Base-by-base conservation (phyloP, 2,888 invertebrate genomes). In the Conus canariensis region DNA sequence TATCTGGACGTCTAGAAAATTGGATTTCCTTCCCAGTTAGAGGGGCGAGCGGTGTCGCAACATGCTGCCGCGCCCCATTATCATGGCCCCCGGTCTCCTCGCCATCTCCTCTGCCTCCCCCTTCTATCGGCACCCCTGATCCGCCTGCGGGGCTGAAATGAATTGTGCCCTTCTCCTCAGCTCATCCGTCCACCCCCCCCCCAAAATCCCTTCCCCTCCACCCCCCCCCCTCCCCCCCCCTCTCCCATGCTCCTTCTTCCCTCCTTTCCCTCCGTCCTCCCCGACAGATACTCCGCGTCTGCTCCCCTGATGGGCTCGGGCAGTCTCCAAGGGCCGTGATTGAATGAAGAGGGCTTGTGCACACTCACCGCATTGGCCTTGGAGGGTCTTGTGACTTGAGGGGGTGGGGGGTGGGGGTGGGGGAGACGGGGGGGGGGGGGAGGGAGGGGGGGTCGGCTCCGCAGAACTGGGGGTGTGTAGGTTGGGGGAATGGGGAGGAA, bases 1-100 rank as follows among this genome's bases (percentile, higher is more conserved):
- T 93, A 94, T 92, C 93, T 93, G 94, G 94, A 94, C 93, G 94
- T 93, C 90, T 93, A 93, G 94, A 94, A 94, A 94, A 95, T 95
- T 95, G 94, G 94, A 95, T 95, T 95, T 93, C 93, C 92, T 92
- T 93, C 92, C 92, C 91, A 92, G 89, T 77, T 88, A 88, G 89
- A 77, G 88, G 67, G 60, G 87, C 88, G 85, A 56, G 82, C 59
- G 70, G 91, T 91, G 91, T 91, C 87, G 87, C 87, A 87, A 91
- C 91, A 91, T 87, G 87, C 87, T 80, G 45, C 80, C 90, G 56
- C 82, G 59, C 45, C 74, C n/a, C 59, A 87, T 89, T 90, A 90
- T 91, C 90, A n/a, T 83, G 10, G 74, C 80, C 87, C 83, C 87
- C 64, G 30, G 16, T 25, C 64, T 30, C 60, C 74, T 30, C 77